Evolutionary conservation across 2,888 invertebrate species (phyloP).

Genomic region (Lasioglossum marginatum): DNA sequence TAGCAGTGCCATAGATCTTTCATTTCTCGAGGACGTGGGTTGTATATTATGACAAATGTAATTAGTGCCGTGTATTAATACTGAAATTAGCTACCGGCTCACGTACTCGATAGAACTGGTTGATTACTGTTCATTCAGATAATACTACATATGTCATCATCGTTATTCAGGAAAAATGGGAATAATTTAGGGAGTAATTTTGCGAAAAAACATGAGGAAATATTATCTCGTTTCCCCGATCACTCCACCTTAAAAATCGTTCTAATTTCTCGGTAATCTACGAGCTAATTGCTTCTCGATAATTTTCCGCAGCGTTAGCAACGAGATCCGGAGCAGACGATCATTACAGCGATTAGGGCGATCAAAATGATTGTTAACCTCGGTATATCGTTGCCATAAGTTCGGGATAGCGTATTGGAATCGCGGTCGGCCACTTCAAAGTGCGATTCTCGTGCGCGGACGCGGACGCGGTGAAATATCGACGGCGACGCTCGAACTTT

Average conservation of each 20-base stretch:
- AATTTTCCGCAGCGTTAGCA: constrained; percentile 22
- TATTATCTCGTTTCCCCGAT: too few species aligned
- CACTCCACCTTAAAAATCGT: too few species aligned
- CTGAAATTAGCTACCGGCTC: not conserved
- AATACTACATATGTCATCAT: too few species aligned
- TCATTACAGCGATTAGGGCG: constrained; percentile 33
- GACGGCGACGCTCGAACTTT: constrained; percentile 37
- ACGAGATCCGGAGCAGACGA: constrained; percentile 15
- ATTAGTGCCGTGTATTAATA: not conserved
- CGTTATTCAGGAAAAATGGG: not conserved
- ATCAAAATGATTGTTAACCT: constrained; percentile 38
- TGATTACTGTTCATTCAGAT: not conserved
- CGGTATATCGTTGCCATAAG: constrained; percentile 7
- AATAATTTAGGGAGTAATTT: too few species aligned
- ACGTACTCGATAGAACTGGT: not conserved
- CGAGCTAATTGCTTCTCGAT: not conserved
- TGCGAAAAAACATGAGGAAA: too few species aligned
- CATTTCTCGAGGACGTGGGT: not conserved
- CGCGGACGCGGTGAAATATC: constrained; percentile 29
- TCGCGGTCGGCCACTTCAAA: constrained; percentile 46
- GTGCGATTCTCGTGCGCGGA: not conserved
- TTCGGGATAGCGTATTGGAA: constrained; percentile 13
- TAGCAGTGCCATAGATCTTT: not conserved
- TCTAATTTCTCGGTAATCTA: not conserved
- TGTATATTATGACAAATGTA: not conserved